Base-by-base conservation (phyloP, 1,140 invertebrate genomes). In the Drosophila arizonae region DNA sequence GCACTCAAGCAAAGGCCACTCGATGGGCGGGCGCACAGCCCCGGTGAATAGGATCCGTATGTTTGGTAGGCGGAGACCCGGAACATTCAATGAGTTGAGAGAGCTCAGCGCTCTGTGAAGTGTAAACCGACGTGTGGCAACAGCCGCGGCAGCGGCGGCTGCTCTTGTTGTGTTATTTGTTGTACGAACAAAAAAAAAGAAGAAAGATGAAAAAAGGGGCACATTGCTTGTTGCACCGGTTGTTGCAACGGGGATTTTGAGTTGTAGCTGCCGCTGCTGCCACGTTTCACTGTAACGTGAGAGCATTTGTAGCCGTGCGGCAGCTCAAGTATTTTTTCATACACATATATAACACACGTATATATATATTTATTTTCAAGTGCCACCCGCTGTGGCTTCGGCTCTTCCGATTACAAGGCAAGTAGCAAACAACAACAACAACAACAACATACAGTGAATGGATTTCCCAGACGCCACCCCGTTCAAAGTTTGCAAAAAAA, bases 361-460 rank as follows among this genome's bases (percentile, higher is more conserved):
- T 13, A 13, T 11, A 39, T 39, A 39, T 39, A 39, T 39, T 39
- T 39, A 39, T 65, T 82, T 52, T 80, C 71, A 58, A 88, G 79
- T 79, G 72, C 84, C 82, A 74, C 82, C 82, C 80, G 84, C 85
- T 88, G 84, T 73, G 74, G 50, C 52, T 39, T 11, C 41, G 58
- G 63, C 74, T 88, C 85, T 89, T 88, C 85, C 77, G 74, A 88
- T 89, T 88, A 84, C 85, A 89, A 73, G 57, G 54, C 54, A 76
- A 76, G 63, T 21, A 54, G 65, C 67, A 79, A 73, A 43, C 71
- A 66, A 66, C 62, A 66, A 66, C 46, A 58, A 62, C 57, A 66
- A 57, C 50, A 75, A 26, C 33, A 51, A 45, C 41, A 36, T 30
- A 10, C 9, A 26, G 9, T 26, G n/a, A 46, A 76, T 57, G 71